Conservation (phyloP, 2,113 vertebrate species). For the Cichladusa arquata region DNA sequence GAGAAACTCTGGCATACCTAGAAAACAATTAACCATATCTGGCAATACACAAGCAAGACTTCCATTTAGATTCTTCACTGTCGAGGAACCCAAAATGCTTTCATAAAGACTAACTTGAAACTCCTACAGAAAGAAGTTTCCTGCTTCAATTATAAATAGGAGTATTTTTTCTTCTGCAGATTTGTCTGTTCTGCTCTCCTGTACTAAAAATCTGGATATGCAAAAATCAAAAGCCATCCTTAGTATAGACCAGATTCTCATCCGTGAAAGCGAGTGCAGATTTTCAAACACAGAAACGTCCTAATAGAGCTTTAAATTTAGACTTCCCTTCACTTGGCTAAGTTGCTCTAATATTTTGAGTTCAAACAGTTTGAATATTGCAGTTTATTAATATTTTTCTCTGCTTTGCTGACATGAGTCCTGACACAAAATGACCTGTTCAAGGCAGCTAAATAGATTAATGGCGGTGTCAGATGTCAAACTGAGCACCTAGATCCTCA, state of each 20-base stretch:
- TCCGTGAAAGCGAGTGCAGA: not conserved
- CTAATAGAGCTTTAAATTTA: not conserved
- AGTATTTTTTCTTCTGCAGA: not conserved
- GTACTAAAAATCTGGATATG: not conserved
- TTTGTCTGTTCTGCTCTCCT: not conserved
- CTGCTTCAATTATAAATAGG: not conserved
- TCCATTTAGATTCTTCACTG: not conserved
- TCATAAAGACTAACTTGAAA: not conserved
- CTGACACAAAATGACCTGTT: not conserved
- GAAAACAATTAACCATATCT: not conserved
- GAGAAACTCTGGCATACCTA: not conserved
- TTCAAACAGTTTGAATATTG: not conserved
- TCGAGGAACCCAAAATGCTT: not conserved
- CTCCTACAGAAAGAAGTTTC: not conserved
- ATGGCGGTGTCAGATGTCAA: not conserved
- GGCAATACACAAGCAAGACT: not conserved
- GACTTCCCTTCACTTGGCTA: not conserved
- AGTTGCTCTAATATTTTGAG: not conserved
- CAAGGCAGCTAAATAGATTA: not conserved
- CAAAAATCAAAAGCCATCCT: not conserved
- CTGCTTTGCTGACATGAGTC: not conserved
- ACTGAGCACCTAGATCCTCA: not conserved
- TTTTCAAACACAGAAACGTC: not conserved
- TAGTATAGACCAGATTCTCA: not conserved
- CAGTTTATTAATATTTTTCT: not conserved